Evolutionary conservation across 2,888 invertebrate genomes (phyloP), one percentile per base, ranked within the genome.

Genomic region (Sphecodes monilicornis): DNA sequence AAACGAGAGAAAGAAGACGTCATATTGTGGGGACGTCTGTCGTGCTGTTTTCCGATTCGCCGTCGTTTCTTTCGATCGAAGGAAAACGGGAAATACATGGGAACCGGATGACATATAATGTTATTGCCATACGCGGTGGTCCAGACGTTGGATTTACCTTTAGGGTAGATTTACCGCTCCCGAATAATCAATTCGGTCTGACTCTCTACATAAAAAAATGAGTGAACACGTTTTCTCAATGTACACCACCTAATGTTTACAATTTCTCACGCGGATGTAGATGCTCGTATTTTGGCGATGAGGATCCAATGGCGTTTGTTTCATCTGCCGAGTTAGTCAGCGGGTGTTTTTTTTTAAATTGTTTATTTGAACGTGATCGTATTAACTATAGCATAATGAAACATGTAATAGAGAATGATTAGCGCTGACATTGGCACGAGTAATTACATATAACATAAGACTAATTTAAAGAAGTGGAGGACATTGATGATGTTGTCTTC

Each of bases 11-110:
- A 78, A 79, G 73, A 80, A 85, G 76, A 78, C 50, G 75, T 75
- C 76, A 86, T 86, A 85, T 86, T 88, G 84, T 36, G 43, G 82
- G 87, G 92, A 86, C 83, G 75, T 79, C 74, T 69, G 57, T 41
- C 43, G 73, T 64, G 18, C 32, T 36, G 46, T 64, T 83, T 60
- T 54, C 41, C 68, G 80, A 82, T 84, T 86, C 80, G 78, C 74
- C 72, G 74, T 75, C 41, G 36, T n/a, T 64, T 41, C 36, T 39
- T 68, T 68, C 39, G 46, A 26, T 18, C 18, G 39, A 32, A 50
- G 10, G 18, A 10, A 16, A 64, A 70, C 29, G 26, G 69, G 13
- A 29, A 41, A 26, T n/a, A n/a, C 11, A 4, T 0, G n/a, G 54
- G n/a, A n/a, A 54, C n/a, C 18, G 68, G 32, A 64, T 68, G 41